Evolutionary conservation across 2,888 invertebrate species (phyloP).

Genomic region (Dryococelus australis): DNA sequence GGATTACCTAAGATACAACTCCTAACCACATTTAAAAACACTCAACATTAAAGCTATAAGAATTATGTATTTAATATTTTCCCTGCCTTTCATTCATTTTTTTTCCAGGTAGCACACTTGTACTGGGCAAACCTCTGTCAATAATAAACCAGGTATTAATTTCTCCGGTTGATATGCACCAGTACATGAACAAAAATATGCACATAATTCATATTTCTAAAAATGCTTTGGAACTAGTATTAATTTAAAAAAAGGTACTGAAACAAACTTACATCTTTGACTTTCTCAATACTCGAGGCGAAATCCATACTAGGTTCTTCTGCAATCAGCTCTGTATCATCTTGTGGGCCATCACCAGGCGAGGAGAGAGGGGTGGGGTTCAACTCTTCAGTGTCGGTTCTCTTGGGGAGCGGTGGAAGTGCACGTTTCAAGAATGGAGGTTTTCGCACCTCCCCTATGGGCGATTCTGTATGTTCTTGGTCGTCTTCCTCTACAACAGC

Average conservation of each 20-base stretch:
- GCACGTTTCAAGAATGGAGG: constrained; percentile 70
- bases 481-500: constrained; percentile 22
- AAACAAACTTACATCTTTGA: constrained; percentile 82
- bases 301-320: constrained; percentile 75
- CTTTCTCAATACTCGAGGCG: constrained; percentile 90
- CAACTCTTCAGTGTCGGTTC: neutral
- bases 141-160: too few species aligned
- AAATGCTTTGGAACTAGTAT: neutral
- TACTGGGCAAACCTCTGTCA: too few species aligned
- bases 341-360: constrained; percentile 57
- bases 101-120: too few species aligned
- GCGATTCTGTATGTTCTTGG: neutral
- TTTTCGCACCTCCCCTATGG: constrained; percentile 54
- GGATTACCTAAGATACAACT: too few species aligned
- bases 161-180: too few species aligned
- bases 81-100: too few species aligned
- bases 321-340: constrained; percentile 59
- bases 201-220: too few species aligned
- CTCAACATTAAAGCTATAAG: too few species aligned
- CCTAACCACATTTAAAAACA: too few species aligned
- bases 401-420: constrained; percentile 69
- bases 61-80: too few species aligned
- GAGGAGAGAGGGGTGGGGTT: constrained; percentile 33
- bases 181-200: too few species aligned
- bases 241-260: neutral